A percentile compares a stretch with the other conserved stretches of the same genome.
These are phyloP conservation scores for Panthera uncia DNA, from an alignment of 2,113 vertebrate genomes.

Conservation along the genomic window DNA sequence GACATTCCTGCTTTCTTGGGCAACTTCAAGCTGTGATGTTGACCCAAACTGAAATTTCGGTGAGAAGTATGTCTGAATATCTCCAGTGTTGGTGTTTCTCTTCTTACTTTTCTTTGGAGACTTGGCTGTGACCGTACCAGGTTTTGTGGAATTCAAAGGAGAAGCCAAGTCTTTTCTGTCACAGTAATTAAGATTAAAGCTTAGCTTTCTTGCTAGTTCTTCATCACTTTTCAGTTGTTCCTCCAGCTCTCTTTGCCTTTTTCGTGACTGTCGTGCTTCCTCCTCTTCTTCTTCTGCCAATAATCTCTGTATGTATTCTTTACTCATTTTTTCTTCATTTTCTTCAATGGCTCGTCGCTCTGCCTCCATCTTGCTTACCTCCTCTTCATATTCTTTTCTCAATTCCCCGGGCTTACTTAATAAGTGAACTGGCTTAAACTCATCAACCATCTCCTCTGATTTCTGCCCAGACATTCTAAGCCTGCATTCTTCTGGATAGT, in stretches of 20 bases:
- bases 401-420: conserved; percentile 88
- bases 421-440: conserved; percentile 72
- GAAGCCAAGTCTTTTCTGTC: conserved; percentile 28
- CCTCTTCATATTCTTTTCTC: conserved; percentile 88
- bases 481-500: conserved; percentile 89
- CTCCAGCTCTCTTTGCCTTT: conserved; percentile 83
- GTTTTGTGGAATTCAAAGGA: conserved; percentile 52
- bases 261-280: conserved; percentile 81
- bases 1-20: no score
- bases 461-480: conserved; percentile 85
- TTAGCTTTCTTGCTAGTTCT: conserved; percentile 89
- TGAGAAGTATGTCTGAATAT: conserved; percentile 87
- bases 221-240: conserved; percentile 90
- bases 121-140: conserved; percentile 63
- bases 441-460: conserved; percentile 69
- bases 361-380: conserved; percentile 90
- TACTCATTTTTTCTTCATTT: conserved; percentile 90
- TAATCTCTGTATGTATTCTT: conserved; percentile 91
- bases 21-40: no score
- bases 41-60: conserved; percentile 56
- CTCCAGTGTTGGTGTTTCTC: conserved; percentile 81
- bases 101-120: conserved; percentile 80
- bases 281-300: conserved; percentile 90
- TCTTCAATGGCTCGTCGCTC: conserved; percentile 89
- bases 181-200: conserved; percentile 82